Conservation (phyloP, 1,140 invertebrate genomes). For the Caerostris extrusa region DNA sequence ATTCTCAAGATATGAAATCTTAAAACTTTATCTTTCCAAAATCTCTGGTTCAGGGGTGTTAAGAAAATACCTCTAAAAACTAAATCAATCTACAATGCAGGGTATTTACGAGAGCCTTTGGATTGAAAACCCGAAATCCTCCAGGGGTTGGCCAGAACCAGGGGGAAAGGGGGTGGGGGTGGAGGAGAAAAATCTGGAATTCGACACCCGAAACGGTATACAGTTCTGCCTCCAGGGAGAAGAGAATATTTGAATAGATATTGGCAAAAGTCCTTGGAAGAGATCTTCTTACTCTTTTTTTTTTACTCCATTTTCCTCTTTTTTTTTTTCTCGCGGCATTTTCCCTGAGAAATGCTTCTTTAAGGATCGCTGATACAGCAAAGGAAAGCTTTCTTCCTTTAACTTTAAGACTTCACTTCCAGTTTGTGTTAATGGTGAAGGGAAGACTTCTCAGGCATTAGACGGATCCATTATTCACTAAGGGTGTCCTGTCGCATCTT, state of each 20-base stretch:
- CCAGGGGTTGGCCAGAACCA: neutral
- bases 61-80: neutral
- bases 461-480: slow-evolving; percentile 9
- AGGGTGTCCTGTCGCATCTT: neutral
- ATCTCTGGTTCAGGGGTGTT: neutral
- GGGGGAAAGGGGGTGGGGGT: neutral
- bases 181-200: slow-evolving; percentile 18
- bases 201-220: slow-evolving; percentile 8
- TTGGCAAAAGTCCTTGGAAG: slow-evolving; percentile 42
- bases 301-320: neutral
- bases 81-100: neutral
- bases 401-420: slow-evolving; percentile 13
- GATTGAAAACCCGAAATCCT: slow-evolving; percentile 14
- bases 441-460: neutral
- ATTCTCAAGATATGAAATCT: neutral
- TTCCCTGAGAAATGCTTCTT: slow-evolving; percentile 16
- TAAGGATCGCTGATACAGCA: slow-evolving; percentile 30
- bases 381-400: neutral
- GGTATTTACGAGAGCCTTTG: slow-evolving; percentile 14
- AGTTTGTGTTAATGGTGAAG: slow-evolving; percentile 23
- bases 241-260: slow-evolving; percentile 57
- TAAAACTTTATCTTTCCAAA: neutral
- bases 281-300: neutral
- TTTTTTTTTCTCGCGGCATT: neutral
- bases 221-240: slow-evolving; percentile 17